Evolutionary conservation across 2,888 invertebrate species (phyloP).

Genomic region (Calameuta idolon): DNA sequence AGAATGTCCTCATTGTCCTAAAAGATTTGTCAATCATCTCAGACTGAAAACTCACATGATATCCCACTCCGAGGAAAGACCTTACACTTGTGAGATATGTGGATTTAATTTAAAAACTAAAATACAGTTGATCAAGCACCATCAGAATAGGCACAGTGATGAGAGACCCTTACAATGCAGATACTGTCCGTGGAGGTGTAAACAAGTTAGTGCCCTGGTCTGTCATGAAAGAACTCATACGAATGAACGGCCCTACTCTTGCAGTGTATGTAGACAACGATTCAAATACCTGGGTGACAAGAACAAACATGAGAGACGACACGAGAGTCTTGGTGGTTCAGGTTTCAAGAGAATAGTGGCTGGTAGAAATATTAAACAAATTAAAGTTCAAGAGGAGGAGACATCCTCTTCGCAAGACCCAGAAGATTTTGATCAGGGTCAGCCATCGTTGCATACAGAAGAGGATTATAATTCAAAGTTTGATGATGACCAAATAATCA

Average conservation of each 20-base stretch:
- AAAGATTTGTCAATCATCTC: conserved; percentile 62
- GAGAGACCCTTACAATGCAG: conserved; percentile 61
- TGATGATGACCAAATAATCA: conserved; percentile 11
- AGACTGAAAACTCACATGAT: conserved; percentile 64
- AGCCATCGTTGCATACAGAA: conserved; percentile 4
- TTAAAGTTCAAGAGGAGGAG: conserved; percentile 27
- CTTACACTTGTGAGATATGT: conserved; percentile 60
- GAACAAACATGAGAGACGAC: conserved; percentile 63
- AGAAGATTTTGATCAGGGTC: conserved; percentile 34
- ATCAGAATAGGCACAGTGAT: conserved; percentile 63
- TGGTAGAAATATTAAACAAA: conserved; percentile 52
- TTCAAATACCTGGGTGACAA: conserved; percentile 65
- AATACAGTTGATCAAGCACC: conserved; percentile 63
- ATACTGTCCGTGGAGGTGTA: conserved; percentile 62
- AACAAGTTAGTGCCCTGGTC: conserved; percentile 64
- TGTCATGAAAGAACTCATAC: conserved; percentile 65
- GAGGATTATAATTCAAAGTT: conserved; percentile 13
- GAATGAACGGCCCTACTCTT: conserved; percentile 62
- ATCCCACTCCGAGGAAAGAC: conserved; percentile 63
- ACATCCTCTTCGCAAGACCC: conserved; percentile 51
- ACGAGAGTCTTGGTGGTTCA: conserved; percentile 62
- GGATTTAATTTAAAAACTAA: conserved; percentile 64
- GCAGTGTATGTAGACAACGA: conserved; percentile 60
- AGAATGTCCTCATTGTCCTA: conserved; percentile 61
- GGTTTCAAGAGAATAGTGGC: conserved; percentile 62